Evolutionary conservation across 1,140 invertebrate species (phyloP).

Genomic region (Drosophila oshimai): DNA sequence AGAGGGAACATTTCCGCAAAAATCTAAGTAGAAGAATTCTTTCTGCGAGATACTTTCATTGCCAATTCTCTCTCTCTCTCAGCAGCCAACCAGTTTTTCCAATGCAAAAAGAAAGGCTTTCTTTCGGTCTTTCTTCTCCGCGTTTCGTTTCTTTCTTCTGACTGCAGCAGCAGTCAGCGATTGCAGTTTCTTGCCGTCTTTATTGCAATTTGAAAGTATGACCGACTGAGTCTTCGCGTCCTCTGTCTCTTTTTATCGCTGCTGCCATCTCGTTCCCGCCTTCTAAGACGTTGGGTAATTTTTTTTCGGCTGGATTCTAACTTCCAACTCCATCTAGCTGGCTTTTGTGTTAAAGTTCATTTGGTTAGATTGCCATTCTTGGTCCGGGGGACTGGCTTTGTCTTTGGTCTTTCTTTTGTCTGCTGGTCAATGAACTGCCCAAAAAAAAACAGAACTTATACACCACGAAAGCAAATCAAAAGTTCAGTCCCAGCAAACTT

Average conservation of each 20-base stretch:
- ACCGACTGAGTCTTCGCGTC: slow-evolving; percentile 55
- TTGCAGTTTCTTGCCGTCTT: slow-evolving; percentile 26
- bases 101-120: slow-evolving; percentile 77
- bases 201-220: slow-evolving; percentile 79
- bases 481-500: slow-evolving; percentile 55
- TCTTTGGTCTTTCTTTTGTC: slow-evolving; percentile 53
- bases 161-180: slow-evolving; percentile 41
- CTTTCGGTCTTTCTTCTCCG: slow-evolving; percentile 42
- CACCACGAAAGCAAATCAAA: slow-evolving; percentile 63
- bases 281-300: slow-evolving; percentile 31
- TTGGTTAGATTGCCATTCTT: slow-evolving; percentile 48
- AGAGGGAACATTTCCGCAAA: slow-evolving; percentile 70
- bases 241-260: neutral
- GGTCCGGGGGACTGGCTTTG: slow-evolving; percentile 18
- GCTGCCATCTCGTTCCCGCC: neutral
- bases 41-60: slow-evolving; percentile 74
- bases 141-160: slow-evolving; percentile 28
- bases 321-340: slow-evolving; percentile 29
- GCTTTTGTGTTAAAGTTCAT: slow-evolving; percentile 73
- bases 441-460: slow-evolving; percentile 50
- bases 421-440: slow-evolving; percentile 74
- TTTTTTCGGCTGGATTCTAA: slow-evolving; percentile 16
- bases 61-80: slow-evolving; percentile 26
- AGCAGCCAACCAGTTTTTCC: slow-evolving; percentile 63
- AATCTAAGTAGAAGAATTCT: slow-evolving; percentile 79